Percentiles rank a stretch among this genome's conserved stretches.
phyloP scores from a whole-genome alignment of 2,888 invertebrate genomes.

The Hypselothyrea guttata region DNA sequence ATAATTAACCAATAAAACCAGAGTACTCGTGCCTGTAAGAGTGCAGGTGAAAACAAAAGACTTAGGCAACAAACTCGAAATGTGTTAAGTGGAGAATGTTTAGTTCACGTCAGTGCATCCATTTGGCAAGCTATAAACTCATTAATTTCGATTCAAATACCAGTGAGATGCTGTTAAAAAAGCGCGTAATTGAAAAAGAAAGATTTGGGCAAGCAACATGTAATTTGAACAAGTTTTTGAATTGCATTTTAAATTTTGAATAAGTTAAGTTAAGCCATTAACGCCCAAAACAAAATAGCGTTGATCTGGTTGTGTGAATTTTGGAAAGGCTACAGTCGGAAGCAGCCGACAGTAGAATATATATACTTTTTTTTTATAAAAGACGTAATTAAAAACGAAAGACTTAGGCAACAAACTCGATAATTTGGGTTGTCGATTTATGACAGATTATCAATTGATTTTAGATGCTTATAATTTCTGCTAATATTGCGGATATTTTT shows the following conservation, averaged over 20 bases:
- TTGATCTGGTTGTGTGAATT: too few relatives aligned
- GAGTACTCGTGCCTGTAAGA: constrained; percentile 19
- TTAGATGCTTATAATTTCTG: background rate
- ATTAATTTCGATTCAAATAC: background rate
- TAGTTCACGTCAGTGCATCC: too few relatives aligned
- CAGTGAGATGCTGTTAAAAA: background rate
- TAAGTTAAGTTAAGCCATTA: too few relatives aligned
- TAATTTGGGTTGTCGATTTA: background rate
- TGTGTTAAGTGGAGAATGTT: constrained; percentile 19
- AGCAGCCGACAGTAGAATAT: too few relatives aligned
- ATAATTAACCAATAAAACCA: constrained; percentile 62
- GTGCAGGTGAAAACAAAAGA: constrained; percentile 67
- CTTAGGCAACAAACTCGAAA: constrained; percentile 46
- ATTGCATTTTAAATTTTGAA: too few relatives aligned
- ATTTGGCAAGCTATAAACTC: too few relatives aligned
- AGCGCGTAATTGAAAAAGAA: background rate
- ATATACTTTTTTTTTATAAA: too few relatives aligned
- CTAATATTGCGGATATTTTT: background rate
- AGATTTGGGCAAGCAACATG: constrained; percentile 18
- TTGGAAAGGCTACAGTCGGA: too few relatives aligned
- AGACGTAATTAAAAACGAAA: too few relatives aligned
- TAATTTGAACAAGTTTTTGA: too few relatives aligned
- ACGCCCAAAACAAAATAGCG: too few relatives aligned
- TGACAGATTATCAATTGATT: background rate
- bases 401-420: constrained; percentile 18